Evolutionary conservation across 2,113 vertebrate genomes (phyloP), one percentile per base, ranked within the genome.

Genomic region (Sylvietta virens): DNA sequence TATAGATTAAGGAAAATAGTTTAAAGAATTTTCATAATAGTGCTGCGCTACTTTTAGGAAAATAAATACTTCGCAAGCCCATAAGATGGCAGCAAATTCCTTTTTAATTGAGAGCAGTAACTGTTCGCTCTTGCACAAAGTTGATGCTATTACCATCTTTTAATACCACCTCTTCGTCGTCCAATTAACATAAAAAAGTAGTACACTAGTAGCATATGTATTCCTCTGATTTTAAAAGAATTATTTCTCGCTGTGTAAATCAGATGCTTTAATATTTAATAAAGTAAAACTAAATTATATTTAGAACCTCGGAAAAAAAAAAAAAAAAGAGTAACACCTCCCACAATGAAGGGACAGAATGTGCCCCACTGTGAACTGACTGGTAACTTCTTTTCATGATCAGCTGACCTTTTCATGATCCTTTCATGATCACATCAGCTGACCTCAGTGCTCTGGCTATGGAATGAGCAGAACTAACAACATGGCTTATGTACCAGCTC

Each of bases 71-170:
- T 62, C 58, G 39, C 2, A 72, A 82, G 6, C 61, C 98, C 98
- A 97, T 76, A 77, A 96, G 98, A 88, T 98, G 98, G 98, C 98
- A 98, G 98, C 97, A 98, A 97, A 97, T 39, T 22, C 91, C 97
- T 95, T 83, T 86, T 57, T 53, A 95, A 76, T 9, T 26, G 66
- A 81, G 27, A 40, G 15, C 2, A 0, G 21, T n/a, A 70, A 40
- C 31, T 13, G 26, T 16, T 30, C 8, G 0, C 9, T 48, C 7
- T 56, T 10, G 47, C n/a, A 35, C 48, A 5, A 58, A 54, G 22
- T 5, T 22, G 7, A 14, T 35, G 26, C 0, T 39, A 37, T 48
- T 37, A 4, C 56, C 21, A 13, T 14, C 7, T 26, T 81, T 65
- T 62, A 65, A 5, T 7, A 44, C 10, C 2, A 1, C 7, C 7